A percentile compares a stretch with the other conserved stretches of the same genome.
These are phyloP conservation scores for Nephotettix cincticeps DNA, from an alignment of 1,140 invertebrate species.

Conservation along the genomic window DNA sequence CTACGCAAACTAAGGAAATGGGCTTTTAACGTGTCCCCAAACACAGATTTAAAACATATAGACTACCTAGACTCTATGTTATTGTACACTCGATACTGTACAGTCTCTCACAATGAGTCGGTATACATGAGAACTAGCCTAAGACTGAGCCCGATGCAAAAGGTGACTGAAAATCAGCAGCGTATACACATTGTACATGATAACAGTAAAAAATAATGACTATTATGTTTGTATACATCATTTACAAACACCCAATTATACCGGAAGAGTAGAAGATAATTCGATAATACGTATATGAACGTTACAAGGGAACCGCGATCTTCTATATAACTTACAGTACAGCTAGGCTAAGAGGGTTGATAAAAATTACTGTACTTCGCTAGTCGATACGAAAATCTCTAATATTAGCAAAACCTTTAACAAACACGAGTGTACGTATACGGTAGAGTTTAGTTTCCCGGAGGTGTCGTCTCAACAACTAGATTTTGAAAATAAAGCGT, in stretches of 20 bases:
- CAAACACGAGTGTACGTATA: slow-evolving; percentile 41
- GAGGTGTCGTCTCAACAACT: neutral
- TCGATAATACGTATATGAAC: slow-evolving; percentile 33
- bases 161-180: slow-evolving; percentile 34
- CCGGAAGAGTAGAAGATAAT: slow-evolving; percentile 37
- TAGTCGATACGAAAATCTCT: slow-evolving; percentile 22
- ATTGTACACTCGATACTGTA: slow-evolving; percentile 4
- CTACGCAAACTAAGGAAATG: slow-evolving; percentile 1
- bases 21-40: slow-evolving; percentile 22
- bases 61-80: slow-evolving; percentile 18
- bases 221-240: slow-evolving; percentile 27
- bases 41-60: slow-evolving; percentile 26
- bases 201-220: slow-evolving; percentile 39
- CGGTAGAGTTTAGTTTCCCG: slow-evolving; percentile 28
- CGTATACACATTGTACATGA: slow-evolving; percentile 38
- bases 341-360: slow-evolving; percentile 24
- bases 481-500: slow-evolving; percentile 19
- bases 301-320: slow-evolving; percentile 32
- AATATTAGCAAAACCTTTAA: slow-evolving; percentile 29
- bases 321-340: slow-evolving; percentile 30
- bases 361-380: slow-evolving; percentile 24
- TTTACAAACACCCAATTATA: slow-evolving; percentile 35
- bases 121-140: slow-evolving; percentile 23
- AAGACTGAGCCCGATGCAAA: slow-evolving; percentile 35
- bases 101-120: slow-evolving; percentile 2